Base-by-base conservation (phyloP, 2,888 invertebrate genomes). In the Kuschelorhynchus macadamiae region DNA sequence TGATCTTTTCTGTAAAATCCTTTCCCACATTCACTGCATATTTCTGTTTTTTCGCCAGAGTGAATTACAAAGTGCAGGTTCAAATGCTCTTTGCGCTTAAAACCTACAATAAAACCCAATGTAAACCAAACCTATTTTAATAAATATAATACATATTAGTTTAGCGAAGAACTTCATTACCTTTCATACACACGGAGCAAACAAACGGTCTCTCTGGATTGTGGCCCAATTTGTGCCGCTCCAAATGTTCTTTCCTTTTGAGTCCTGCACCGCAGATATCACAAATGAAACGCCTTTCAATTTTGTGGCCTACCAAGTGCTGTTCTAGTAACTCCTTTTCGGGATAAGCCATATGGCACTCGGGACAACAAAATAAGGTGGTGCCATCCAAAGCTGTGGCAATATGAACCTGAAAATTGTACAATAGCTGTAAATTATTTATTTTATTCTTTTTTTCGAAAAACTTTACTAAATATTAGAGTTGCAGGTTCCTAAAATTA, bases 11-110 rank as follows among this genome's bases (percentile, higher is more conserved):
- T 87, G 80, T 92, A 92, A 81, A 92, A 92, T 32, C 91, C 91
- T 82, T 92, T 92, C 42, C 92, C 92, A 77, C 92, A 93, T 79
- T 91, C 90, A 32, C 85, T 87, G 80, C 92, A 93, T 71, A 92
- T 89, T 81, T 93, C 92, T 3, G 91, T 92, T 84, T 93, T 93
- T 81, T 92, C 90, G 32, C 93, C 93, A 60, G 92, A 92, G 85
- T 94, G 94, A 81, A 93, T 94, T 75, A 93, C 92, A 75, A 91
- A 90, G 84, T 94, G 94, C 71, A 93, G 86, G 82, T 92, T 93
- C 77, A 94, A 87, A 77, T 94, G 93, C 79, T 94, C 93, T 81
- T 92, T 90, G 64, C 93, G 87, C 81, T 93, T 93, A 84, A 93
- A 93, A 25, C 81, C 72, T 70, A 12, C 2, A 11, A 11, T n/a